Percentiles rank a stretch among this genome's conserved stretches.
Evolutionary conservation across 2,113 vertebrate species (phyloP).

Genomic region (Sylvilagus bachmani): DNA sequence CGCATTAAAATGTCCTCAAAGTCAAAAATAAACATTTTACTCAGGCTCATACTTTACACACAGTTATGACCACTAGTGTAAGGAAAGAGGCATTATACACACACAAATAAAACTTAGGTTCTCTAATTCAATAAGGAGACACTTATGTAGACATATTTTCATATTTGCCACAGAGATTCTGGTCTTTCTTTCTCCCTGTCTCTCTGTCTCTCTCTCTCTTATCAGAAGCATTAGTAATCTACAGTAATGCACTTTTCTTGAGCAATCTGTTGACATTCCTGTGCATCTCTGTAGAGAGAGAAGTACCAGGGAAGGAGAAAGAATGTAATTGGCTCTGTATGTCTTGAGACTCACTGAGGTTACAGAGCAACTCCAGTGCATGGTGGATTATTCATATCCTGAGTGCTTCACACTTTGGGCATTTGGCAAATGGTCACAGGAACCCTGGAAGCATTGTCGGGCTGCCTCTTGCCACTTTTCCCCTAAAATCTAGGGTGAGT

Average conservation of each 20-base stretch:
- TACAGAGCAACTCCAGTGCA: not conserved
- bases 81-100: not conserved
- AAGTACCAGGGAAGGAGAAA: not conserved
- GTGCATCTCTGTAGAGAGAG: not conserved
- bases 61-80: not conserved
- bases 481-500: not conserved
- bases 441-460: not conserved
- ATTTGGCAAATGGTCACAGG: not conserved
- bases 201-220: not conserved
- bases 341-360: not conserved
- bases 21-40: not conserved
- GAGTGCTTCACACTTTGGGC: no score
- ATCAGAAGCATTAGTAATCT: not conserved
- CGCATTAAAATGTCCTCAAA: not conserved
- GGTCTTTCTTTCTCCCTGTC: not conserved
- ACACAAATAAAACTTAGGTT: not conserved
- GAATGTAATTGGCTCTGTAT: not conserved
- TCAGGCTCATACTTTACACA: not conserved
- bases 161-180: not conserved
- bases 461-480: not conserved
- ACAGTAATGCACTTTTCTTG: slow-evolving; percentile 76
- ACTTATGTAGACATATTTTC: not conserved
- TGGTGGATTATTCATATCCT: not conserved
- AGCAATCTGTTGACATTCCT: not conserved
- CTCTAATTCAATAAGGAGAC: not conserved